Percentiles rank a stretch among this genome's conserved stretches.
phyloP scores from a whole-genome alignment of 2,797 vertebrate genomes.

The Fistularia commersonii region DNA sequence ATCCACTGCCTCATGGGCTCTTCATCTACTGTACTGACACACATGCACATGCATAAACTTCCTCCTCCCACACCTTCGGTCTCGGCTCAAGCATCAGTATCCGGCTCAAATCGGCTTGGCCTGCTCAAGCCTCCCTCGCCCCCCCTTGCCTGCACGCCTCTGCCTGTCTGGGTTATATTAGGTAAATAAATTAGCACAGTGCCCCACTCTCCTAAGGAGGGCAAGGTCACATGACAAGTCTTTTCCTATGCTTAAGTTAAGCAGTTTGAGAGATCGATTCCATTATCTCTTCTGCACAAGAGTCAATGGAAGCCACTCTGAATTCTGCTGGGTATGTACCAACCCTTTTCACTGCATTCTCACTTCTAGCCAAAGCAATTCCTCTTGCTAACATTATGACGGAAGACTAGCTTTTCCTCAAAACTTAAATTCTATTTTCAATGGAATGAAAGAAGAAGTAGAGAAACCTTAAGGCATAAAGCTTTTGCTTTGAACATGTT shows the following conservation, averaged over 20 bases:
- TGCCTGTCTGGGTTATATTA: constrained; percentile 50
- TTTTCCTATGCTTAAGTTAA: constrained; percentile 63
- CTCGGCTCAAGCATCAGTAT: constrained; percentile 32
- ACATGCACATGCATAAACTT: background rate
- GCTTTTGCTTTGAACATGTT: too few relatives aligned
- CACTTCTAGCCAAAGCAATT: constrained; percentile 11
- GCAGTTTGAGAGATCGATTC: constrained; percentile 58
- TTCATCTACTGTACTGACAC: constrained; percentile 9
- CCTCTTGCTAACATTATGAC: constrained; percentile 24
- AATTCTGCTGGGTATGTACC: constrained; percentile 60
- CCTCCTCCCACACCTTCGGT: constrained; percentile 12
- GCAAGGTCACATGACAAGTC: constrained; percentile 60
- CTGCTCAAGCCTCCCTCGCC: constrained; percentile 25
- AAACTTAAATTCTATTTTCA: too few relatives aligned
- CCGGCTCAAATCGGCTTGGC: constrained; percentile 49
- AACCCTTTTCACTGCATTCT: constrained; percentile 11
- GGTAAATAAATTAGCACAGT: constrained; percentile 66
- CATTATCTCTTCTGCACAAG: constrained; percentile 49
- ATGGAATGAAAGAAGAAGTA: too few relatives aligned
- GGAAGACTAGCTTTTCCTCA: too few relatives aligned
- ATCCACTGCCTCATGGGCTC: constrained; percentile 22
- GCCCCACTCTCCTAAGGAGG: constrained; percentile 59
- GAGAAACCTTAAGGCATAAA: too few relatives aligned
- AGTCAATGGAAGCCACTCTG: constrained; percentile 65
- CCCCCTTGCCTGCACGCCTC: constrained; percentile 19